A percentile compares a stretch with the other conserved stretches of the same genome.
Evolutionary conservation across 2,797 vertebrate species (phyloP).

Genomic region (Delichon dasypus): DNA sequence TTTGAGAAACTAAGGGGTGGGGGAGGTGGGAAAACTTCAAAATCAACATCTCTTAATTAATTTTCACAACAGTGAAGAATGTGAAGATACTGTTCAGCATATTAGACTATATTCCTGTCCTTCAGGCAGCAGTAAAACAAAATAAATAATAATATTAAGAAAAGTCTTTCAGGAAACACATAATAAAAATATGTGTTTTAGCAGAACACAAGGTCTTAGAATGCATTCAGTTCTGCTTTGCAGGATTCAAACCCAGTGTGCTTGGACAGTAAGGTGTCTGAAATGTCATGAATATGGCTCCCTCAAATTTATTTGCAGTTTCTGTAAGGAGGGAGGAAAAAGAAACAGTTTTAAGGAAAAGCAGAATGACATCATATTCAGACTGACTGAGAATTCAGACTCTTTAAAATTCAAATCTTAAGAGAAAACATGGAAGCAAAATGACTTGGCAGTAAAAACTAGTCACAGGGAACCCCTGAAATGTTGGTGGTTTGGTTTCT

Average conservation of each 20-base stretch:
- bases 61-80: conserved; percentile 65
- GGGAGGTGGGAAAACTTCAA: conserved; percentile 48
- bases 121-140: neutral
- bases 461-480: neutral
- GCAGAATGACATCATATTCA: neutral
- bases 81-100: neutral
- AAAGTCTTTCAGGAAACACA: neutral
- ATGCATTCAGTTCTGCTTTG: neutral
- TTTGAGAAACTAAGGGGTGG: conserved; percentile 63
- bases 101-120: neutral
- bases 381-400: neutral
- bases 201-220: conserved; percentile 18
- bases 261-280: neutral
- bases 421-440: neutral
- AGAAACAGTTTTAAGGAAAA: neutral
- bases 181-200: conserved; percentile 1
- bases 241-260: neutral
- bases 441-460: neutral
- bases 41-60: conserved; percentile 80
- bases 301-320: neutral
- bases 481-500: neutral
- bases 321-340: neutral
- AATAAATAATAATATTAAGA: neutral
- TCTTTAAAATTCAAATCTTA: neutral
- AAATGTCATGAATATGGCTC: neutral